Conservation (phyloP, 2,113 vertebrate species). For the Cyprinodon brontotheroides region DNA sequence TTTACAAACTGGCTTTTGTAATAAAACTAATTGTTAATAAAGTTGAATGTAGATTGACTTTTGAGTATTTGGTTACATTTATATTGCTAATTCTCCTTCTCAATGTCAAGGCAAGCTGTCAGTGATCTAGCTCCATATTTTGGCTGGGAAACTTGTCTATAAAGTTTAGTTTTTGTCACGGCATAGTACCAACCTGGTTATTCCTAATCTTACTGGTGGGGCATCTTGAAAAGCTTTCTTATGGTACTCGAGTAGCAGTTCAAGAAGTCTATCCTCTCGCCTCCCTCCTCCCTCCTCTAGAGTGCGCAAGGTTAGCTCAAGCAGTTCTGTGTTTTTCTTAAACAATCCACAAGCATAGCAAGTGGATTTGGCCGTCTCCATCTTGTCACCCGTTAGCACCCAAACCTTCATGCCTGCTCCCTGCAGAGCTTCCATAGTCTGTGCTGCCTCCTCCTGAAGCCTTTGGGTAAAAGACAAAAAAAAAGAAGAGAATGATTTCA, state of each 20-base stretch:
- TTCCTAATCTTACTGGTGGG: slow-evolving; percentile 76
- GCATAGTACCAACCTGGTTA: slow-evolving; percentile 83
- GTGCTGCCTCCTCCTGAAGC: slow-evolving; percentile 93
- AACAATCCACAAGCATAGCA: slow-evolving; percentile 96
- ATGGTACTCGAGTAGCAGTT: slow-evolving; percentile 90
- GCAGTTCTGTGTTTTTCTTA: slow-evolving; percentile 89
- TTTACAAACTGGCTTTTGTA: too few relatives aligned
- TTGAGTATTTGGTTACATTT: too few relatives aligned
- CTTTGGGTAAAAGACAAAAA: slow-evolving; percentile 58
- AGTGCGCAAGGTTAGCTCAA: slow-evolving; percentile 88
- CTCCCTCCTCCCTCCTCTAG: slow-evolving; percentile 80
- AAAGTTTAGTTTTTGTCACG: not conserved
- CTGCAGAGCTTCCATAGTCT: slow-evolving; percentile 94
- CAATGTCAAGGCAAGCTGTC: too few relatives aligned
- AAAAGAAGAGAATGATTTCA: not conserved
- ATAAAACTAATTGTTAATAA: too few relatives aligned
- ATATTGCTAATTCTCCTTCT: too few relatives aligned
- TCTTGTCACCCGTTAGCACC: slow-evolving; percentile 97
- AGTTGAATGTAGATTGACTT: too few relatives aligned
- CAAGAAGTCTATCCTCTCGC: slow-evolving; percentile 87
- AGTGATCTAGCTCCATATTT: too few relatives aligned
- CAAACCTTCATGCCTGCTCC: slow-evolving; percentile 94
- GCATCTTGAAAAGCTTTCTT: slow-evolving; percentile 88
- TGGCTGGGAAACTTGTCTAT: not conserved
- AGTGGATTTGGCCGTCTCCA: slow-evolving; percentile 97